These are phyloP conservation scores for Chrysodeixis includens DNA, from an alignment of 2,888 invertebrate species.

Conservation along the genomic window DNA sequence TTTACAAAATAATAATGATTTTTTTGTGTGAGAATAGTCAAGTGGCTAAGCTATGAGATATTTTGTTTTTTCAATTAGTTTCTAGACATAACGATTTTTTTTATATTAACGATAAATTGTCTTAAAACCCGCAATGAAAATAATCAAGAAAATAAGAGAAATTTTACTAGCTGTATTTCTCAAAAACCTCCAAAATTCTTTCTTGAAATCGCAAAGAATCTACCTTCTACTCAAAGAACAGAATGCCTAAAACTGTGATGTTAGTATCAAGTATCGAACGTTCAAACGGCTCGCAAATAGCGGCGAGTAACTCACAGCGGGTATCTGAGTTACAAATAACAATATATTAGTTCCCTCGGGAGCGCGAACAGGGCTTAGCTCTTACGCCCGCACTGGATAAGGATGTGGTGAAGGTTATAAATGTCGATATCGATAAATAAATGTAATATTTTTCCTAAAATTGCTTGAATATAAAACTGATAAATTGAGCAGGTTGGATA, in stretches of 20 bases:
- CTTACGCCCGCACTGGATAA: conserved; percentile 70
- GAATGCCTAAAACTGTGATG: conserved; percentile 35
- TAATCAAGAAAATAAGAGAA: too few species aligned
- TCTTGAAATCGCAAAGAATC: too few species aligned
- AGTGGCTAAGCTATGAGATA: too few species aligned
- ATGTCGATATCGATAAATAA: conserved; percentile 45
- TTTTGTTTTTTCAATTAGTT: too few species aligned
- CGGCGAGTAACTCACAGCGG: conserved; percentile 60
- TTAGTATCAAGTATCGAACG: conserved; percentile 57
- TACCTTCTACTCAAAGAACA: neutral
- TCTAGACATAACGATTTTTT: too few species aligned
- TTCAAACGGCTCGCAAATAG: conserved; percentile 47
- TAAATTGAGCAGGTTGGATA: too few species aligned
- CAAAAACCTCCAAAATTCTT: neutral
- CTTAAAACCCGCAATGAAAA: too few species aligned
- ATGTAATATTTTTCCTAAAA: neutral
- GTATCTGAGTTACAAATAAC: conserved; percentile 77
- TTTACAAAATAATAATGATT: too few species aligned
- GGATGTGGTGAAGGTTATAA: conserved; percentile 39
- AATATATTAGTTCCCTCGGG: conserved; percentile 83
- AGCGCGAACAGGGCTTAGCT: conserved; percentile 82
- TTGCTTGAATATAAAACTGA: too few species aligned
- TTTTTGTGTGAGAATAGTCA: too few species aligned
- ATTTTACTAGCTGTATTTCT: too few species aligned
- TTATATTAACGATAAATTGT: too few species aligned